Base-by-base conservation (phyloP, 2,113 vertebrate genomes). In the Nerophis lumbriciformis region DNA sequence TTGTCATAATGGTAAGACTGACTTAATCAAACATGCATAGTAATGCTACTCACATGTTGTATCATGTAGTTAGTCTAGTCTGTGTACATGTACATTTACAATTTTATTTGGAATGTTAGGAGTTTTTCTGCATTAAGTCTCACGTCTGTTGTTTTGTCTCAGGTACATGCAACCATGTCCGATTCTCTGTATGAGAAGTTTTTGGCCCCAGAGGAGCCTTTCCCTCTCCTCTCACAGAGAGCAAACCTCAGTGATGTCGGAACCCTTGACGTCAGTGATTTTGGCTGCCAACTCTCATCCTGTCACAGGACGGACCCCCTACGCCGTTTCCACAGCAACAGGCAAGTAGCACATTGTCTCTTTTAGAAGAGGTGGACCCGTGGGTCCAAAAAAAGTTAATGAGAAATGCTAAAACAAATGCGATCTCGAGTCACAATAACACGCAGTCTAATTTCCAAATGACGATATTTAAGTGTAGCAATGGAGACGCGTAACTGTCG, bases 251-350 rank as follows among this genome's bases (percentile, higher is more conserved):
- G 94, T 68, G 96, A 98, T 70, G 93, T 95, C 50, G 94, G 93
- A 56, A 95, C 93, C 6, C 79, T 96, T 78, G 95, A 98, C 49
- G 93, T 93, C 77, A 97, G 95, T 79, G 95, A 97, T 81, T 96
- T 98, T 65, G 93, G 94, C 66, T 98, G 92, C 85, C 94, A 94
- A 72, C 89, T 96, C 8, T 98, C 95, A 0, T 98, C 96, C 1
- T 98, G 95, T 87, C 95, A 98, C 85, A 89, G 95, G 69, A 98
- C 96, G 4, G 94, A 98, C 75, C 95, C 95, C 2, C 88, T 98
- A 19, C 94, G 88, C 72, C 94, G 94, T 71, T 95, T 98, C 83
- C 92, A 97, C 79, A 94, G 92, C 75, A 95, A 95, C 92, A 94
- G 95, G 96, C 90, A 69, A 66, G 70, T 53, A 54, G 6, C 28